These are phyloP conservation scores for Apamea crenata DNA, from an alignment of 2,888 invertebrate genomes.

Conservation along the genomic window DNA sequence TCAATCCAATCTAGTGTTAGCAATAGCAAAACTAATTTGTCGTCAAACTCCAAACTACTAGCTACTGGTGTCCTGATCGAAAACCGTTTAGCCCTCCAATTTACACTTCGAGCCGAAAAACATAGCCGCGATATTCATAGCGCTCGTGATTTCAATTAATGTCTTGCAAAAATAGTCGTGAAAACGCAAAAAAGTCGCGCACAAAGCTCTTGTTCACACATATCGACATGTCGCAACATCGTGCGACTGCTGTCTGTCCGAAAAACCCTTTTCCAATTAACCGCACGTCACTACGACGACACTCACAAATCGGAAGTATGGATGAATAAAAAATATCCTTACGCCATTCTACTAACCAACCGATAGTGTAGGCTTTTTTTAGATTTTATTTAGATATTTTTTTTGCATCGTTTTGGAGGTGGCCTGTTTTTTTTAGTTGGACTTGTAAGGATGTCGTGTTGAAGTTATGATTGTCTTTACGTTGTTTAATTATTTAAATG, in stretches of 20 bases:
- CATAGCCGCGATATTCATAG: conserved; percentile 36
- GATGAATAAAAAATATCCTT: conserved; percentile 61
- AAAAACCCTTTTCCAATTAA: conserved; percentile 77
- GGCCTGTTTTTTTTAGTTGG: neutral
- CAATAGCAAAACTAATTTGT: neutral
- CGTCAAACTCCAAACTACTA: neutral
- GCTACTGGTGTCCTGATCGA: neutral
- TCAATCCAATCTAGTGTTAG: neutral
- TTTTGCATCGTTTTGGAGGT: neutral
- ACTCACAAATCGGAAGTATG: conserved; percentile 66
- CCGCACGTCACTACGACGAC: conserved; percentile 75
- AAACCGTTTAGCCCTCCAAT: conserved; percentile 37
- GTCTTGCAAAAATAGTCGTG: conserved; percentile 61
- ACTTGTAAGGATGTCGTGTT: neutral
- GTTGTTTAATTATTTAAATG: neutral
- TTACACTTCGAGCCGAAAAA: conserved; percentile 27
- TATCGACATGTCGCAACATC: conserved; percentile 55
- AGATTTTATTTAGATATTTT: neutral
- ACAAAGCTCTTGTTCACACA: conserved; percentile 58
- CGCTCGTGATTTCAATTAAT: conserved; percentile 69
- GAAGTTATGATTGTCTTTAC: neutral
- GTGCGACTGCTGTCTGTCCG: conserved; percentile 59
- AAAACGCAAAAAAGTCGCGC: conserved; percentile 45
- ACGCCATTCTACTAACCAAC: conserved; percentile 8
- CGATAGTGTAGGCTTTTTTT: conserved; percentile 3